Evolutionary conservation across 2,797 vertebrate genomes (phyloP).

Genomic region (Lemur catta): DNA sequence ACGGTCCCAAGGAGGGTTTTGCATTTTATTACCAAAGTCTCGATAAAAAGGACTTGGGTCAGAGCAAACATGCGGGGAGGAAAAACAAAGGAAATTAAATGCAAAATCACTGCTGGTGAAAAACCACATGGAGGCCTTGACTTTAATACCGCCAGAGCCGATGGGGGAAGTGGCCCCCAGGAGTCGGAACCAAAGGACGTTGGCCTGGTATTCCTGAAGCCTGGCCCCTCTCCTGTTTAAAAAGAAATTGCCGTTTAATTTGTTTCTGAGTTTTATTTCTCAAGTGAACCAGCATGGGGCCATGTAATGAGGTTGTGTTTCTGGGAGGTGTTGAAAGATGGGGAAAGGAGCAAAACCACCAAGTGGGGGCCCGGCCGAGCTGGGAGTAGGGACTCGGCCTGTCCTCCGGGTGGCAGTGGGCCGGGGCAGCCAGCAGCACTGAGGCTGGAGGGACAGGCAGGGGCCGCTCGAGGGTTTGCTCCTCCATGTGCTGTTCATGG

Average conservation of each 20-base stretch:
- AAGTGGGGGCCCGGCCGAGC: fast-evolving
- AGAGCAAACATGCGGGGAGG: constrained; percentile 51
- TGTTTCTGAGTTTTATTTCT: constrained; percentile 80
- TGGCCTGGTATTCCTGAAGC: constrained; percentile 50
- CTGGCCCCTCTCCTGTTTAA: constrained; percentile 46
- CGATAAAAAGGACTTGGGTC: constrained; percentile 70
- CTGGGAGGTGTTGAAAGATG: constrained; percentile 77
- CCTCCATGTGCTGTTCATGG: fast-evolving
- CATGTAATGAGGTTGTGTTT: constrained; percentile 72
- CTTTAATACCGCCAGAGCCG: constrained; percentile 50
- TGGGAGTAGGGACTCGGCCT: not conserved
- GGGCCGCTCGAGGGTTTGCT: fast-evolving
- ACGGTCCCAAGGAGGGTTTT: constrained; percentile 58
- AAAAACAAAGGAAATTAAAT: constrained; percentile 79
- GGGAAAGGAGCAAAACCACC: not conserved
- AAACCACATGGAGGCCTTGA: constrained; percentile 46
- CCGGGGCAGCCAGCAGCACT: fast-evolving
- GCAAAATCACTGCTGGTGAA: constrained; percentile 23
- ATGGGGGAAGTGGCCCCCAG: constrained; percentile 20
- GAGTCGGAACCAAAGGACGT: constrained; percentile 53
- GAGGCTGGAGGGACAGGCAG: not conserved
- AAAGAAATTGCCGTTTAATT: constrained; percentile 76
- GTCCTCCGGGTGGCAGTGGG: fast-evolving
- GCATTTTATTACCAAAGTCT: constrained; percentile 67
- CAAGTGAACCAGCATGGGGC: constrained; percentile 71